phyloP scores from a whole-genome alignment of 2,888 invertebrate species.

The Mesorhabditis sp. region DNA sequence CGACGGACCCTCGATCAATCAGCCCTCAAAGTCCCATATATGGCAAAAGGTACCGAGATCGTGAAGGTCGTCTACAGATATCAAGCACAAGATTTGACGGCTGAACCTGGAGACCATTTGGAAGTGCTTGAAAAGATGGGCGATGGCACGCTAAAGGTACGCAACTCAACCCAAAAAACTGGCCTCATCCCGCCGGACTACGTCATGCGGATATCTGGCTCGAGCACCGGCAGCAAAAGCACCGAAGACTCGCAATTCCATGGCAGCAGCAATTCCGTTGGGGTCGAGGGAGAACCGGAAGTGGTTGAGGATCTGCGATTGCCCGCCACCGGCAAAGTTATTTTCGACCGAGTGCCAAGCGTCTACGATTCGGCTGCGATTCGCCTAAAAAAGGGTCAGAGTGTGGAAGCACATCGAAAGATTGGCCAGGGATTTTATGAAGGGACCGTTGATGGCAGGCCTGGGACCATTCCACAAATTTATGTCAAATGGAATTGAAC shows the following conservation, averaged over 20 bases:
- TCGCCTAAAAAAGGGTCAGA: neutral
- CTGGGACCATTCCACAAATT: neutral
- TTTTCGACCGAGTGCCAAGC: neutral
- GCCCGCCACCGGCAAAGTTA: neutral
- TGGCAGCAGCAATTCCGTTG: neutral
- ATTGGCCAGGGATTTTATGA: neutral
- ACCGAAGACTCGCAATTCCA: neutral
- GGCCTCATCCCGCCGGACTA: neutral
- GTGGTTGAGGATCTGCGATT: neutral
- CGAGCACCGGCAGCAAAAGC: neutral
- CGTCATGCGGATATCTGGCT: neutral
- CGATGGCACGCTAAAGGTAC: neutral
- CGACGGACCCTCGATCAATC: neutral
- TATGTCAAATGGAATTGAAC: neutral
- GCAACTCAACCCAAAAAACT: neutral
- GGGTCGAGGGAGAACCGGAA: neutral
- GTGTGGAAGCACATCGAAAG: neutral
- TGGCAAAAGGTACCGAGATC: neutral
- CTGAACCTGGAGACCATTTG: neutral
- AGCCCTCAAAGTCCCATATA: neutral
- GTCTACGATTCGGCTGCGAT: constrained; percentile 1
- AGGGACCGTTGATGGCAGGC: neutral
- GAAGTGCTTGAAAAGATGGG: neutral
- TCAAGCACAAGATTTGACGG: neutral
- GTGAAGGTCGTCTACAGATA: neutral